Conservation (phyloP, 1,140 invertebrate species). For the Diorhabda elongata region DNA sequence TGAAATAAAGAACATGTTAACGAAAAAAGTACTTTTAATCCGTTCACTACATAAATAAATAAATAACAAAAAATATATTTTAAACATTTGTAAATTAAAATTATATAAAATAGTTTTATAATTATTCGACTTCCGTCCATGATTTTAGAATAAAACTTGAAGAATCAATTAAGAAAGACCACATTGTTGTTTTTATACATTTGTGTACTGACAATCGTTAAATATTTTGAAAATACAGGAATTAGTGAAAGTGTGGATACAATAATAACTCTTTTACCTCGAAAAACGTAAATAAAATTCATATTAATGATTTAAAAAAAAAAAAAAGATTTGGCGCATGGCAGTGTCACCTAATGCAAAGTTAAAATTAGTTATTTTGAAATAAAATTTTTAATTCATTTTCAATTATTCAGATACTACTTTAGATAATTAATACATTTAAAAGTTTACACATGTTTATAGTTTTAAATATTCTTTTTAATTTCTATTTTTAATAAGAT, state of each 20-base stretch:
- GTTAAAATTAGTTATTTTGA: too few species aligned
- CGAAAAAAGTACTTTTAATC: slow-evolving; percentile 3
- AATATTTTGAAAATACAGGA: not conserved
- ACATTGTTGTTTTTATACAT: not conserved
- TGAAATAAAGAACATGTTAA: slow-evolving; percentile 1
- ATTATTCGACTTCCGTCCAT: not conserved
- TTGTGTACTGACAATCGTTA: slow-evolving; percentile 2
- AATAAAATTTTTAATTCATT: too few species aligned
- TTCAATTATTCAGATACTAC: too few species aligned
- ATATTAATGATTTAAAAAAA: too few species aligned
- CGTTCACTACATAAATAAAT: slow-evolving; percentile 2
- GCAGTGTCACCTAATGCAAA: too few species aligned
- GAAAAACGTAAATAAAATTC: not conserved
- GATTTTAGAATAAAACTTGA: not conserved
- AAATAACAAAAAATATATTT: slow-evolving; percentile 3
- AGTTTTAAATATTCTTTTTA: too few species aligned
- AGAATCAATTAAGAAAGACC: slow-evolving; percentile 2
- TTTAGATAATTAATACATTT: too few species aligned
- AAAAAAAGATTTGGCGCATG: too few species aligned
- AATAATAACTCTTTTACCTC: not conserved
- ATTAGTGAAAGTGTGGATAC: not conserved
- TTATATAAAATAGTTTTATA: slow-evolving; percentile 1
- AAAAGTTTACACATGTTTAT: too few species aligned
- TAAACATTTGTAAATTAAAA: slow-evolving; percentile 3
- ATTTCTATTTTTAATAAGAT: too few species aligned